These are phyloP conservation scores for Megalonaias nervosa DNA, from an alignment of 1,140 invertebrate genomes.

Conservation along the genomic window DNA sequence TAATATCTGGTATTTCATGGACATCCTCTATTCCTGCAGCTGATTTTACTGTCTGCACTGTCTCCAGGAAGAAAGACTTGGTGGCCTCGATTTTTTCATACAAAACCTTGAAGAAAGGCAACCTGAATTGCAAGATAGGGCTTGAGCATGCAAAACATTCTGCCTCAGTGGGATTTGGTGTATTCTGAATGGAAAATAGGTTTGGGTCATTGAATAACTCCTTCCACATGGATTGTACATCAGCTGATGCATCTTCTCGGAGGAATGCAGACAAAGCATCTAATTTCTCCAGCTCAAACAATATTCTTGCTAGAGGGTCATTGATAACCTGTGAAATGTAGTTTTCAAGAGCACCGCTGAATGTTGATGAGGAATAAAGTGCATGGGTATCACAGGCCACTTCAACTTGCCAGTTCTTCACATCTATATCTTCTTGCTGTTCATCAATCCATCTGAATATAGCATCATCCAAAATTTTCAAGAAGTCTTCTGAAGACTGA, in stretches of 20 bases:
- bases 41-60: constrained; percentile 1
- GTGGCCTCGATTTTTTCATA: constrained; percentile 20
- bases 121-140: constrained; percentile 7
- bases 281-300: constrained; percentile 16
- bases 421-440: neutral
- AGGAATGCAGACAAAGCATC: constrained; percentile 24
- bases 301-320: constrained; percentile 15
- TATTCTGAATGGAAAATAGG: constrained; percentile 7
- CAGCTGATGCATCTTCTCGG: neutral
- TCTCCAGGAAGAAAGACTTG: constrained; percentile 12
- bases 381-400: constrained; percentile 21
- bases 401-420: constrained; percentile 14
- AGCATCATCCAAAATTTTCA: constrained; percentile 27
- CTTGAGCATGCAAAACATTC: constrained; percentile 22
- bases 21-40: constrained; percentile 15
- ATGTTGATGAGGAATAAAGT: constrained; percentile 8
- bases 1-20: constrained; percentile 5
- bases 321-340: constrained; percentile 3
- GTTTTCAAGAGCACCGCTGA: constrained; percentile 23
- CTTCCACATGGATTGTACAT: constrained; percentile 3
- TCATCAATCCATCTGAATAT: constrained; percentile 7
- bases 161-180: constrained; percentile 9
- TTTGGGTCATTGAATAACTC: neutral
- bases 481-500: constrained; percentile 6
- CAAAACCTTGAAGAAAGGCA: constrained; percentile 14